Conservation (phyloP, 2,113 vertebrate genomes). For the Leucosticte australis region DNA sequence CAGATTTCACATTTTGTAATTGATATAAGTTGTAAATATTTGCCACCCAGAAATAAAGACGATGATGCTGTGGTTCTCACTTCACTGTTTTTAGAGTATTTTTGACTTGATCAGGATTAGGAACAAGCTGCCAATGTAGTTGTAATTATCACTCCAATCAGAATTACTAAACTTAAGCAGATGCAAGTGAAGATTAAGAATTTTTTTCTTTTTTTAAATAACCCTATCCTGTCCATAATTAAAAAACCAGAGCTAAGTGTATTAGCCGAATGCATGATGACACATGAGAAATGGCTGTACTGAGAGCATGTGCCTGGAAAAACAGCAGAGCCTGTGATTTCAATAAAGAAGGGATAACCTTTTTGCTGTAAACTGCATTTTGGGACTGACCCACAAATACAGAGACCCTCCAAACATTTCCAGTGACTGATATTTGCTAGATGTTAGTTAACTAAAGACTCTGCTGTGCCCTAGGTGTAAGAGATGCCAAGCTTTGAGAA, state of each 20-base stretch:
- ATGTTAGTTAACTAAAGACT: not conserved
- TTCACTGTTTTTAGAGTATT: not conserved
- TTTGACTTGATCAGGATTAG: not conserved
- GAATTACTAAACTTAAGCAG: not conserved
- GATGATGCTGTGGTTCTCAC: not conserved
- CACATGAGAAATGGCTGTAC: not conserved
- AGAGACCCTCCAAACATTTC: not conserved
- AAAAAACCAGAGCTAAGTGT: not conserved
- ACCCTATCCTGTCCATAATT: not conserved
- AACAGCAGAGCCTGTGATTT: not conserved
- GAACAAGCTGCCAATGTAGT: not conserved
- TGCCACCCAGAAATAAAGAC: not conserved
- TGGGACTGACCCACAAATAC: not conserved
- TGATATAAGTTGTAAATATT: not conserved
- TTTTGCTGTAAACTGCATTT: not conserved
- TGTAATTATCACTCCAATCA: conserved; percentile 18
- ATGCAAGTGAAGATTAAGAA: not conserved
- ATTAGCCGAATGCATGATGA: not conserved
- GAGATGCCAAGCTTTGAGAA: not conserved
- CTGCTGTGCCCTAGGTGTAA: not conserved
- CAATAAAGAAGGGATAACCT: not conserved
- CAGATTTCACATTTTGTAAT: not conserved
- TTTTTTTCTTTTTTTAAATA: not conserved
- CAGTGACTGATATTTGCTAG: not conserved
- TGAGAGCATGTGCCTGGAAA: not conserved